Percentiles rank a stretch among this genome's conserved stretches.
These are phyloP conservation scores for Torymus texanus DNA, from an alignment of 2,888 invertebrate genomes.

Conservation along the genomic window DNA sequence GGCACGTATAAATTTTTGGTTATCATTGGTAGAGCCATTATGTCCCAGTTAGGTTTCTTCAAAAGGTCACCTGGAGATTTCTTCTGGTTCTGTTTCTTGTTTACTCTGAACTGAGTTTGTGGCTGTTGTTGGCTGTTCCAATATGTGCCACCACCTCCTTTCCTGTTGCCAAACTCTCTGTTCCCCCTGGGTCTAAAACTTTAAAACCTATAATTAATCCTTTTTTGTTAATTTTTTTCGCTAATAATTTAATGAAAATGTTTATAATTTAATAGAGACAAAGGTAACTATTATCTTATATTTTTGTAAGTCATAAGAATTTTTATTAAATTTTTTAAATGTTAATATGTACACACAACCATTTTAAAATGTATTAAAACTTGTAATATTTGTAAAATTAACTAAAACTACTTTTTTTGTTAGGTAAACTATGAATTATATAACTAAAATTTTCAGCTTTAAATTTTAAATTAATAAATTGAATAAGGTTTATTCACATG, in stretches of 20 bases:
- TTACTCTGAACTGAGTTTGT: slow-evolving; percentile 56
- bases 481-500: no score
- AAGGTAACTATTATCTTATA: neutral
- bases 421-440: no score
- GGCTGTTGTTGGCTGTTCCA: slow-evolving; percentile 71
- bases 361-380: no score
- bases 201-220: slow-evolving; percentile 26
- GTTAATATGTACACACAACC: no score
- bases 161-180: slow-evolving; percentile 71
- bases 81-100: slow-evolving; percentile 70
- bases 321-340: no score
- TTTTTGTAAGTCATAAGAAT: no score
- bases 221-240: slow-evolving; percentile 15
- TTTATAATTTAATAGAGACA: neutral
- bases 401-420: no score
- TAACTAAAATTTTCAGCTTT: no score
- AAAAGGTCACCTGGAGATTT: slow-evolving; percentile 85
- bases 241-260: neutral
- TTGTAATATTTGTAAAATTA: no score
- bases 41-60: slow-evolving; percentile 90
- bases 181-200: slow-evolving; percentile 71
- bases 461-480: no score
- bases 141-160: slow-evolving; percentile 68
- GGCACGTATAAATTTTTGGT: slow-evolving; percentile 95
- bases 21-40: slow-evolving; percentile 85